A percentile compares a stretch with the other conserved stretches of the same genome.
Conservation (phyloP, 1,140 invertebrate species). For the Drosophila bipectinata region DNA sequence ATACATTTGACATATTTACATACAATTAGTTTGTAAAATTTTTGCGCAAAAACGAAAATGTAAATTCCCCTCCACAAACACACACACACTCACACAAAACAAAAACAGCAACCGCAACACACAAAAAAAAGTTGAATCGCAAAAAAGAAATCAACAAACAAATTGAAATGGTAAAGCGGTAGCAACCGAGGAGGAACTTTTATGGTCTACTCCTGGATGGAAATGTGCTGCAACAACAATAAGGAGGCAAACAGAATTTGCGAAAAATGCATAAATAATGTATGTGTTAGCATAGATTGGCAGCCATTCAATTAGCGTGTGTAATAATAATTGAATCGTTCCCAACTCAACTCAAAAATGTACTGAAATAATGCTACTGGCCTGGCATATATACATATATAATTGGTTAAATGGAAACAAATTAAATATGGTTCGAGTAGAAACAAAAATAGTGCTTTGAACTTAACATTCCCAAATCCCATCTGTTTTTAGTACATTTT, state of each 20-base stretch:
- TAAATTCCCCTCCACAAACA: slow-evolving; percentile 44
- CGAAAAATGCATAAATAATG: slow-evolving; percentile 69
- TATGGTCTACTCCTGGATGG: slow-evolving; percentile 40
- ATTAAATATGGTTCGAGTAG: background rate
- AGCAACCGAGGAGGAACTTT: slow-evolving; percentile 52
- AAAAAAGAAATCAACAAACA: slow-evolving; percentile 60
- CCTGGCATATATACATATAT: background rate
- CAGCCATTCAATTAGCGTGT: slow-evolving; percentile 69
- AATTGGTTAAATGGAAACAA: background rate
- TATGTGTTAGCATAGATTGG: slow-evolving; percentile 66
- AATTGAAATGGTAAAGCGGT: slow-evolving; percentile 66
- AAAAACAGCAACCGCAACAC: slow-evolving; percentile 22
- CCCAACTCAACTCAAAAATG: slow-evolving; percentile 5
- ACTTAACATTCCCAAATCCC: background rate
- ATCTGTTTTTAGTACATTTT: background rate
- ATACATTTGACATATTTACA: slow-evolving; percentile 79
- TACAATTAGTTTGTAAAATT: slow-evolving; percentile 78
- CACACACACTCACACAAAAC: slow-evolving; percentile 9
- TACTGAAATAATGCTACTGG: slow-evolving; percentile 27
- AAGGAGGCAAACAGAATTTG: slow-evolving; percentile 36
- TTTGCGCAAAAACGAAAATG: slow-evolving; percentile 61
- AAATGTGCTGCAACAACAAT: slow-evolving; percentile 39
- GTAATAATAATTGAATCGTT: slow-evolving; percentile 59
- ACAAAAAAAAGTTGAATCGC: slow-evolving; percentile 7
- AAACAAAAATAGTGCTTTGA: background rate